A percentile compares a stretch with the other conserved stretches of the same genome.
Conservation (phyloP, 2,888 invertebrate genomes). For the Chalcis sispes region DNA sequence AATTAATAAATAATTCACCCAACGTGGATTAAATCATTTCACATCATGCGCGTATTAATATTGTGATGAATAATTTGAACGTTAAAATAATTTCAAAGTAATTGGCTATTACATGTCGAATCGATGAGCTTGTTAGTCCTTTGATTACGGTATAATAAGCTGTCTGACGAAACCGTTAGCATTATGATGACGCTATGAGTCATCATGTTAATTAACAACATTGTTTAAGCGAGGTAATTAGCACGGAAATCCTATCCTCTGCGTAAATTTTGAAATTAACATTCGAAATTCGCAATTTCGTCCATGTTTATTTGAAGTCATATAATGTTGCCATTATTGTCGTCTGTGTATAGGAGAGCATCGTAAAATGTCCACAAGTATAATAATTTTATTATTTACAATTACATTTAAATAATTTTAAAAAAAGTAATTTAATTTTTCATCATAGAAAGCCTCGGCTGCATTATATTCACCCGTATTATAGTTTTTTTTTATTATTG, state of each 20-base stretch:
- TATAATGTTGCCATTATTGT: too few relatives aligned
- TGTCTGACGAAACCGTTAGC: conserved; percentile 10
- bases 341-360: too few relatives aligned
- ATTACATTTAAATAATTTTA: too few relatives aligned
- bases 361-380: too few relatives aligned
- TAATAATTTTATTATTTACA: too few relatives aligned
- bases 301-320: neutral
- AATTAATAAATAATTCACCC: too few relatives aligned
- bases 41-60: neutral
- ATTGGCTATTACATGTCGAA: conserved; percentile 35
- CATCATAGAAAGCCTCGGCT: too few relatives aligned
- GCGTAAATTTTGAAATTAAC: conserved; percentile 4
- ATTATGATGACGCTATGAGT: conserved; percentile 25
- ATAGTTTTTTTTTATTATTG: too few relatives aligned
- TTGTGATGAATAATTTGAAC: neutral
- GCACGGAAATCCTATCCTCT: neutral
- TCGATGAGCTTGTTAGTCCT: conserved; percentile 39
- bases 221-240: conserved; percentile 30
- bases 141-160: conserved; percentile 38
- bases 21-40: neutral
- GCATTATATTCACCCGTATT: too few relatives aligned
- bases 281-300: neutral
- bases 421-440: too few relatives aligned
- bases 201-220: conserved; percentile 46
- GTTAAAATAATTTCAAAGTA: conserved; percentile 33